Evolutionary conservation across 92 coral and sea anemone species (phyloP).

Genomic region (Phenganax marumi): DNA sequence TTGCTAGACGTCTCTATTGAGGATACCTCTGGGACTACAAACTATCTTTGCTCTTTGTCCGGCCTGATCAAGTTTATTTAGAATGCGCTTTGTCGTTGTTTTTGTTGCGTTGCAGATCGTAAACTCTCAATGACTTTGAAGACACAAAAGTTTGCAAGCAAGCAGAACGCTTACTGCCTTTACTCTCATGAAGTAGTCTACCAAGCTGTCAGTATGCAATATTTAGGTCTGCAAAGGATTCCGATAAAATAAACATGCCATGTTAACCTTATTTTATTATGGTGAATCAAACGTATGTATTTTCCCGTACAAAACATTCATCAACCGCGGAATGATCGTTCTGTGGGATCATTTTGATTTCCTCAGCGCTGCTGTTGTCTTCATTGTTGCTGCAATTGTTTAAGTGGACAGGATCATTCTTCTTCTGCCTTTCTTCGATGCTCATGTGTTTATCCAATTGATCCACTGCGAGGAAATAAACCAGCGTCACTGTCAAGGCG

Average conservation of each 20-base stretch:
- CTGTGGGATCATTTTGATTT: neutral
- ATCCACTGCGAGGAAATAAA: constrained; percentile 69
- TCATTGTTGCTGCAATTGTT: neutral
- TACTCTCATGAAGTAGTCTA: too few species aligned
- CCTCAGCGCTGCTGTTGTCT: neutral
- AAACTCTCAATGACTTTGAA: too few species aligned
- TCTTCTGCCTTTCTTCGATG: constrained; percentile 33
- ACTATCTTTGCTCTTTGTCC: too few species aligned
- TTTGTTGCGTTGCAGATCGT: too few species aligned
- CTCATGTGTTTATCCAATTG: constrained; percentile 77
- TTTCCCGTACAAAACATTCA: neutral
- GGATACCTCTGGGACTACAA: too few species aligned
- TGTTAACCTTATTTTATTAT: neutral
- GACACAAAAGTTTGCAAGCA: too few species aligned
- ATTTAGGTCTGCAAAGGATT: neutral
- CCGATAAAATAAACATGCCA: too few species aligned
- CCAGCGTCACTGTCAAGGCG: constrained; percentile 64
- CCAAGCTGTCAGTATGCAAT: too few species aligned
- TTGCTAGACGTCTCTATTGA: too few species aligned
- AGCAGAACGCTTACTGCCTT: too few species aligned
- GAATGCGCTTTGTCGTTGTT: too few species aligned
- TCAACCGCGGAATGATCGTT: neutral
- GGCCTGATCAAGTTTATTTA: too few species aligned
- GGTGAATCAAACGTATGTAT: neutral
- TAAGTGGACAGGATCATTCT: constrained; percentile 10